phyloP scores from a whole-genome alignment of 2,113 vertebrate species.

The Crotalus viridis region DNA sequence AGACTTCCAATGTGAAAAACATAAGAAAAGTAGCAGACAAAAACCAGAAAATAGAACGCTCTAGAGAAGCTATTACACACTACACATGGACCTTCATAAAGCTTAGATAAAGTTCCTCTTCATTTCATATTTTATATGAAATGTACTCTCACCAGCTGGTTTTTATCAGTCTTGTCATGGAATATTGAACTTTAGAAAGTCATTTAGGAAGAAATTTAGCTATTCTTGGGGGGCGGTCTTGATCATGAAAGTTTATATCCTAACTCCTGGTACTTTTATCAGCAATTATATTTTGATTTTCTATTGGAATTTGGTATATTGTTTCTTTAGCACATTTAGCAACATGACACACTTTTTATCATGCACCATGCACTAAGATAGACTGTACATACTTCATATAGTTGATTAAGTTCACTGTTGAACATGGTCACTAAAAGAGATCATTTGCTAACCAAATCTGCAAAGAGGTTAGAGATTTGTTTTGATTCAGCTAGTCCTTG shows the following conservation, averaged over 20 bases:
- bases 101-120: background rate
- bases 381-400: background rate
- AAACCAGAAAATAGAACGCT: background rate
- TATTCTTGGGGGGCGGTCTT: background rate
- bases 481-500: background rate
- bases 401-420: background rate
- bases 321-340: background rate
- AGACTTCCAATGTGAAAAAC: background rate
- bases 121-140: background rate
- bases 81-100: background rate
- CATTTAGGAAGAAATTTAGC: background rate
- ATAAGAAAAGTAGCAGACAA: background rate
- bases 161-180: background rate
- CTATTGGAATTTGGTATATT: background rate
- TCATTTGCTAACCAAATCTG: background rate
- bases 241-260: background rate
- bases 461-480: background rate
- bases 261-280: background rate
- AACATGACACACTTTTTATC: background rate
- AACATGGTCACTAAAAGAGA: background rate
- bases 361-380: background rate
- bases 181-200: background rate
- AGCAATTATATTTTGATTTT: background rate
- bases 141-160: background rate
- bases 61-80: background rate